phyloP scores from a whole-genome alignment of 2,888 invertebrate genomes.

The Mythimna lalbum region DNA sequence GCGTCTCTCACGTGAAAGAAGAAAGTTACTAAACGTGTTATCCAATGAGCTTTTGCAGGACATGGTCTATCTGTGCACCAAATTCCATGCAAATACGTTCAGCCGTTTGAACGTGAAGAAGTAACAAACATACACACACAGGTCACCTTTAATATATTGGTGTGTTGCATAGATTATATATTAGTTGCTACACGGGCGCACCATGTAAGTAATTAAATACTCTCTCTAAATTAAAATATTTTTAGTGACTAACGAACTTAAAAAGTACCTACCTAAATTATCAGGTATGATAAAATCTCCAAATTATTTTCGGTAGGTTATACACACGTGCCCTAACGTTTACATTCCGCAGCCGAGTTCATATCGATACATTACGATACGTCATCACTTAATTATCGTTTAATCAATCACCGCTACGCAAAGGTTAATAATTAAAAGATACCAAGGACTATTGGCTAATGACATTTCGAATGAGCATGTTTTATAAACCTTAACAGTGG shows the following conservation, averaged over 20 bases:
- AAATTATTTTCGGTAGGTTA: neutral
- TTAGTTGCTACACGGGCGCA: too few relatives aligned
- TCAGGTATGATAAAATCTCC: constrained; percentile 11
- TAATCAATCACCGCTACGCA: constrained; percentile 37
- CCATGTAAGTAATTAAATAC: neutral
- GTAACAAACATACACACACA: too few relatives aligned
- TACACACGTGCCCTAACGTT: neutral
- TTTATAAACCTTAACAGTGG: constrained; percentile 74
- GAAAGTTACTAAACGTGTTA: too few relatives aligned
- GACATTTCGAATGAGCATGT: constrained; percentile 74
- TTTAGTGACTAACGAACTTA: neutral
- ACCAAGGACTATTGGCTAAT: constrained; percentile 60
- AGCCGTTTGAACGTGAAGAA: too few relatives aligned
- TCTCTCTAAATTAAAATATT: neutral
- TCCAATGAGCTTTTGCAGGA: too few relatives aligned
- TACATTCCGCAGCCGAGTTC: neutral
- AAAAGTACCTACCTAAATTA: neutral
- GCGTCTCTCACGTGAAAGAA: too few relatives aligned
- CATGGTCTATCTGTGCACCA: too few relatives aligned
- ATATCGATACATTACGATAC: constrained; percentile 25
- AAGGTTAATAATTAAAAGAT: constrained; percentile 43
- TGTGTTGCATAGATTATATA: too few relatives aligned
- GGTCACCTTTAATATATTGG: too few relatives aligned
- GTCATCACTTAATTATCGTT: constrained; percentile 41
- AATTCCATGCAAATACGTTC: too few relatives aligned